phyloP scores from a whole-genome alignment of 2,113 vertebrate species.

The Engystomops pustulosus region DNA sequence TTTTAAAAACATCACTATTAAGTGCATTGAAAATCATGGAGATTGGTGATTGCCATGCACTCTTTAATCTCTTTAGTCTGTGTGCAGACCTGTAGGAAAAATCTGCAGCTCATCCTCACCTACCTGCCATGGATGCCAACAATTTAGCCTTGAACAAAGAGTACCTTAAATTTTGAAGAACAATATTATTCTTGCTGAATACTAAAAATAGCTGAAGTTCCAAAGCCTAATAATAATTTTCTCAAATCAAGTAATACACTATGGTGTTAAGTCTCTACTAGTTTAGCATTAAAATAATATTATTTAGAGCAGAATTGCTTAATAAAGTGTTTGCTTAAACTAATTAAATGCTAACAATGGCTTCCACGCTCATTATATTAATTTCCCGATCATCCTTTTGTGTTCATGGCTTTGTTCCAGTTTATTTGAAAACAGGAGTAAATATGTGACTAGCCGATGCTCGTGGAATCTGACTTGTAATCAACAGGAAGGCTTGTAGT shows the following conservation, averaged over 20 bases:
- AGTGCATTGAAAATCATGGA: too few relatives aligned
- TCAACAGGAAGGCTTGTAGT: conserved; percentile 50
- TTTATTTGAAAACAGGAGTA: conserved; percentile 42
- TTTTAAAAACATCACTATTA: too few relatives aligned
- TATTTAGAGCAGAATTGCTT: background rate
- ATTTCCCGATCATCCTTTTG: conserved; percentile 18
- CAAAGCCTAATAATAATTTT: background rate
- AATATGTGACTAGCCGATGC: conserved; percentile 20
- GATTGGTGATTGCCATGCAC: too few relatives aligned
- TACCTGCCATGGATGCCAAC: too few relatives aligned
- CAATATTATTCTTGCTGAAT: background rate
- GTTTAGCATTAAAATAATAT: conserved; percentile 28
- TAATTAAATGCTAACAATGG: conserved; percentile 43
- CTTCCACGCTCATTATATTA: conserved; percentile 30
- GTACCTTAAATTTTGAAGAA: too few relatives aligned
- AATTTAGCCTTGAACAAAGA: too few relatives aligned
- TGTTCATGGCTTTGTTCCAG: conserved; percentile 18
- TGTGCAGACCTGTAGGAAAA: too few relatives aligned
- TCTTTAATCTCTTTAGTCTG: too few relatives aligned
- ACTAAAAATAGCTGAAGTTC: background rate
- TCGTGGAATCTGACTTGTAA: conserved; percentile 38
- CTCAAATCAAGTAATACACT: background rate
- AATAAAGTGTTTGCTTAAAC: conserved; percentile 39
- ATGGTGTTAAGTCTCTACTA: conserved; percentile 15
- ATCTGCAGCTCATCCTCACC: too few relatives aligned